Evolutionary conservation across 2,113 vertebrate species (phyloP).

Genomic region (Ammodytes dubius): DNA sequence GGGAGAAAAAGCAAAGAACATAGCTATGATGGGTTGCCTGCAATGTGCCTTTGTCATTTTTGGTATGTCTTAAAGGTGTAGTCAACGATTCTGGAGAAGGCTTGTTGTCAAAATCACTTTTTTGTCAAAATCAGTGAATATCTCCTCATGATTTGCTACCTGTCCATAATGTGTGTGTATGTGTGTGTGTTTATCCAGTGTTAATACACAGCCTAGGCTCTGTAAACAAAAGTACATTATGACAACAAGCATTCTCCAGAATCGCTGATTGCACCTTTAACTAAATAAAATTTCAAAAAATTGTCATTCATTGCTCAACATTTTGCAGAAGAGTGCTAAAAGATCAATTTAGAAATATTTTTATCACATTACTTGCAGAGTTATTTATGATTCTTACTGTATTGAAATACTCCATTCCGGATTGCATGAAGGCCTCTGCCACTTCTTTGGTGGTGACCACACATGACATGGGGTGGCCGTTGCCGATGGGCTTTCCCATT

Average conservation of each 20-base stretch:
- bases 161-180: too few relatives aligned
- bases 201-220: too few relatives aligned
- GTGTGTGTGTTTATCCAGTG: too few relatives aligned
- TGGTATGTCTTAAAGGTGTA: neutral
- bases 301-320: neutral
- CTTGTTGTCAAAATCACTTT: too few relatives aligned
- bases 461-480: slow-evolving; percentile 97
- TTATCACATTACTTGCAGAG: neutral
- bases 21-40: neutral
- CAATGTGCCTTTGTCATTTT: neutral
- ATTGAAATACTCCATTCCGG: slow-evolving; percentile 97
- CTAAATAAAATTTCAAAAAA: neutral
- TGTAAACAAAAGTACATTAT: too few relatives aligned
- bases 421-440: slow-evolving; percentile 90
- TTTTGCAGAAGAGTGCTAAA: neutral
- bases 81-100: too few relatives aligned
- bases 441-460: slow-evolving; percentile 94
- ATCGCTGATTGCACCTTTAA: neutral
- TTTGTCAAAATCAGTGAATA: too few relatives aligned
- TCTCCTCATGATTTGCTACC: too few relatives aligned
- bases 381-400: slow-evolving; percentile 85
- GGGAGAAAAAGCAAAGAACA: neutral
- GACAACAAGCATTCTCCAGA: too few relatives aligned
- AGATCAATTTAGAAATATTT: neutral
- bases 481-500: slow-evolving; percentile 98